These are phyloP conservation scores for Aproaerema taeniolella DNA, from an alignment of 2,888 invertebrate genomes.

Conservation along the genomic window DNA sequence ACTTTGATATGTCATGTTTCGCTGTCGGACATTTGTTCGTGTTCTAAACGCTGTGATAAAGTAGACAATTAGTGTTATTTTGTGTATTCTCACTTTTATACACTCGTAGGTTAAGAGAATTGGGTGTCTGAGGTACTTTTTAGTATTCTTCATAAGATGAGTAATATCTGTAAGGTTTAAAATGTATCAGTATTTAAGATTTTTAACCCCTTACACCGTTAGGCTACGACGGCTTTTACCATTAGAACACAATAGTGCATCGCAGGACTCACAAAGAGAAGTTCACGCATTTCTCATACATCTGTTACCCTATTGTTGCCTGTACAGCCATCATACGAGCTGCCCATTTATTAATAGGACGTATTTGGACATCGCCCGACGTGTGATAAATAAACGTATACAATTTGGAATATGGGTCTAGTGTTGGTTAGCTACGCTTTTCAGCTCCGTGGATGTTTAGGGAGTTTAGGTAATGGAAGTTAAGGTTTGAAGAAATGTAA, in stretches of 20 bases:
- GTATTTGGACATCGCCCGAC: conserved; percentile 63
- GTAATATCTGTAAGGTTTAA: too few species aligned
- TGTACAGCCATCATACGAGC: conserved; percentile 26
- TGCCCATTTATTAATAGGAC: conserved; percentile 66
- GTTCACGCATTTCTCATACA: conserved; percentile 42
- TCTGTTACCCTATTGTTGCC: conserved; percentile 51
- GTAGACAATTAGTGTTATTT: conserved; percentile 17
- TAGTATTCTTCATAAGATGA: too few species aligned
- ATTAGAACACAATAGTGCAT: neutral
- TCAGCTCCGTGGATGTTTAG: conserved; percentile 18
- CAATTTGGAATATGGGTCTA: conserved; percentile 27
- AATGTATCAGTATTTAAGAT: too few species aligned
- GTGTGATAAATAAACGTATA: conserved; percentile 53
- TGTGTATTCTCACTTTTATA: too few species aligned
- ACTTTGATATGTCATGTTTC: conserved; percentile 51
- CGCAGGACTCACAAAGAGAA: conserved; percentile 25
- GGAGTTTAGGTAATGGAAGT: too few species aligned
- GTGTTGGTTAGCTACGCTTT: conserved; percentile 26
- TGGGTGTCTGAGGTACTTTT: too few species aligned
- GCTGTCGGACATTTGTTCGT: conserved; percentile 56
- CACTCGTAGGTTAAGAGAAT: too few species aligned
- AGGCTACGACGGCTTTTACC: too few species aligned
- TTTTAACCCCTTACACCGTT: too few species aligned
- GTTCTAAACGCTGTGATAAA: conserved; percentile 44
- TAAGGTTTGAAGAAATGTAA: neutral